These are phyloP conservation scores for Conus canariensis DNA, from an alignment of 2,888 invertebrate genomes.

Conservation along the genomic window DNA sequence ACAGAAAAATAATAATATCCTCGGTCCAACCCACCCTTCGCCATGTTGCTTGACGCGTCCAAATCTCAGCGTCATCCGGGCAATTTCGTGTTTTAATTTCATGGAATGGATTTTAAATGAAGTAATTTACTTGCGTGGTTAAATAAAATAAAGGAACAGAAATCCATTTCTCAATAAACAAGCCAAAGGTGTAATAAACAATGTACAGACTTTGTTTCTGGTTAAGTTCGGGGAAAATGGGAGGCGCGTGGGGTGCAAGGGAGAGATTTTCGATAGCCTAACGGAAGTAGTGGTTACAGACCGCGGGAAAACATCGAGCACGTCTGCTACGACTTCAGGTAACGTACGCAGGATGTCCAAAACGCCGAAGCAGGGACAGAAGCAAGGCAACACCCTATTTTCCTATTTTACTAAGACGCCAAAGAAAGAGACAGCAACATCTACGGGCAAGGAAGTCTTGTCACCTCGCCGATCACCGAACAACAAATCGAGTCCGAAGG, in stretches of 20 bases:
- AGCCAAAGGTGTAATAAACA: no score
- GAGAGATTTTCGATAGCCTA: no score
- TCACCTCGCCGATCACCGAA: conserved; percentile 68
- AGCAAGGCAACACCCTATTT: conserved; percentile 64
- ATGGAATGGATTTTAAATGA: conserved; percentile 12
- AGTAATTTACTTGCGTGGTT: not conserved
- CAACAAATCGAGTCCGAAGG: conserved; percentile 22
- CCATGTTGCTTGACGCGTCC: conserved; percentile 56
- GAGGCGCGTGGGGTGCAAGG: no score
- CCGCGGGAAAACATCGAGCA: conserved; percentile 8
- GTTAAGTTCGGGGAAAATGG: no score
- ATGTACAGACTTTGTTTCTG: no score
- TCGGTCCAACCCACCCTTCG: conserved; percentile 54
- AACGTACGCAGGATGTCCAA: conserved; percentile 44
- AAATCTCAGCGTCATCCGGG: conserved; percentile 25
- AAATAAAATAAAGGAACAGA: no score
- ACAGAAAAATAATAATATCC: not conserved
- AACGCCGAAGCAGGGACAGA: conserved; percentile 42
- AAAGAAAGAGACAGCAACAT: conserved; percentile 40
- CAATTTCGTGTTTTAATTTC: not conserved
- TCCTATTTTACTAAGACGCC: conserved; percentile 68
- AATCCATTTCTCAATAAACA: no score
- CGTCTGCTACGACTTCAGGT: not conserved
- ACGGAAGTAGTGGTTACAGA: not conserved
- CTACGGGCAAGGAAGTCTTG: conserved; percentile 54